Evolutionary conservation across 2,797 vertebrate species (phyloP), one percentile per base, ranked within the genome.

Genomic region (Tinamus major): DNA sequence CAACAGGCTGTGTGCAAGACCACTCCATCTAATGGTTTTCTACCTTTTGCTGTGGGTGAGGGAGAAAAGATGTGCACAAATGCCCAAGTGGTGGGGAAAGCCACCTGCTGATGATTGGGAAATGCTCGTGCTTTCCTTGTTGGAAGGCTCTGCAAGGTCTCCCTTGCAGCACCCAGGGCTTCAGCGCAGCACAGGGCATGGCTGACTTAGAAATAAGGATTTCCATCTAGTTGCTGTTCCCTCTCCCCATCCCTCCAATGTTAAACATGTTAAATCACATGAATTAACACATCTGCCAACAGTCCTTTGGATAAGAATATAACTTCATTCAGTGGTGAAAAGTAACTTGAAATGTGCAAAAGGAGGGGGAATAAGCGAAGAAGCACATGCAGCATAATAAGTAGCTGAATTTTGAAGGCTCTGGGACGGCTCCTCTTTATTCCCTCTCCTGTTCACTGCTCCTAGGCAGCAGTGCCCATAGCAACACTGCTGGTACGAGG

Each of bases 381-480:
- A 51, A 92, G 87, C 81, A 49, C 2, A 10, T 12, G 31, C 49
- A 6, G 93, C 42, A 6, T 35, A 79, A 76, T 51, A 14, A 93
- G 92, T 24, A 83, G 74, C 80, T 69, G 62, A 6, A 6, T 68
- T 55, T 31, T 44, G 92, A 67, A 82, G 94, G 72, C 80, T 70
- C 27, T 27, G 92, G 89, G 69, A 35, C 0, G 13, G 74, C 84
- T 85, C 62, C 51, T 74, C 49, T 87, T 82, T 9, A 2, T 5
- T 83, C 55, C 80, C 69, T 3, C 1, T 39, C 71, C 70, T 17
- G 62, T 59, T 39, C 85, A 68, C 53, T 4, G 77, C 87, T 89
- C 81, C 95, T 49, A 79, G 95, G 96, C 94, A 82, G 92, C 95
- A 80, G 90, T 95, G 94, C 95, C 97, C 92, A 90, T 91, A 93